Evolutionary conservation across 1,140 invertebrate genomes (phyloP).

Genomic region (Subanguina moxae): DNA sequence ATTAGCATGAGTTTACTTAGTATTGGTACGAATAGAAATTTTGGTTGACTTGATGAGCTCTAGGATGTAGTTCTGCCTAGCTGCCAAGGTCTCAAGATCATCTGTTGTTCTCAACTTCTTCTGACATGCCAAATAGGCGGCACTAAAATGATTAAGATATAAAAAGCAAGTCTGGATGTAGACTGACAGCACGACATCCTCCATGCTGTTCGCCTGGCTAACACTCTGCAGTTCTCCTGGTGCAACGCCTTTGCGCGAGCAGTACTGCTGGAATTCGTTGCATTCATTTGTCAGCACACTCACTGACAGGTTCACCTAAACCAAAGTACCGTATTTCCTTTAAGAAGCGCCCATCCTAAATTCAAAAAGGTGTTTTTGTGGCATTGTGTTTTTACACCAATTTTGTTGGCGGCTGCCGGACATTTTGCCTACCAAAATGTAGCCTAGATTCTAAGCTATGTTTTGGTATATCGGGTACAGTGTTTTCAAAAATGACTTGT

Average conservation of each 20-base stretch:
- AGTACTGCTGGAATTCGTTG: constrained; percentile 45
- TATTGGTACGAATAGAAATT: constrained; percentile 39
- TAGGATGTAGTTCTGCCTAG: constrained; percentile 31
- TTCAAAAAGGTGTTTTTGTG: no score
- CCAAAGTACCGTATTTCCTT: no score
- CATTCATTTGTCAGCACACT: constrained; percentile 37
- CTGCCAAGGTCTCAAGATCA: constrained; percentile 32
- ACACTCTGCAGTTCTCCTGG: constrained; percentile 10
- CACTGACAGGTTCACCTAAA: constrained; percentile 22
- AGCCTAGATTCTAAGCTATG: no score
- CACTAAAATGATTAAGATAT: constrained; percentile 33
- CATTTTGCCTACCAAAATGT: no score
- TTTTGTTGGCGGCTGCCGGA: no score
- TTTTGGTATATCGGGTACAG: no score
- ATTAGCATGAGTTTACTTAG: constrained; percentile 26
- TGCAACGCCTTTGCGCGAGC: constrained; percentile 37
- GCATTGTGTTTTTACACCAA: no score
- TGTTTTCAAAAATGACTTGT: no score
- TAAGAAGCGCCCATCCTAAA: no score
- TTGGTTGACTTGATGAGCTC: constrained; percentile 34
- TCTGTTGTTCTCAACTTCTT: constrained; percentile 15
- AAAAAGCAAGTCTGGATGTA: neutral
- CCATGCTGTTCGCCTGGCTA: constrained; percentile 18
- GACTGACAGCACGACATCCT: constrained; percentile 34
- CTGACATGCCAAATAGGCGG: constrained; percentile 29